Percentiles rank a stretch among this genome's conserved stretches.
phyloP scores from a whole-genome alignment of 35 echinoderm and acorn worm genomes.

The Apostichopus japonicus region DNA sequence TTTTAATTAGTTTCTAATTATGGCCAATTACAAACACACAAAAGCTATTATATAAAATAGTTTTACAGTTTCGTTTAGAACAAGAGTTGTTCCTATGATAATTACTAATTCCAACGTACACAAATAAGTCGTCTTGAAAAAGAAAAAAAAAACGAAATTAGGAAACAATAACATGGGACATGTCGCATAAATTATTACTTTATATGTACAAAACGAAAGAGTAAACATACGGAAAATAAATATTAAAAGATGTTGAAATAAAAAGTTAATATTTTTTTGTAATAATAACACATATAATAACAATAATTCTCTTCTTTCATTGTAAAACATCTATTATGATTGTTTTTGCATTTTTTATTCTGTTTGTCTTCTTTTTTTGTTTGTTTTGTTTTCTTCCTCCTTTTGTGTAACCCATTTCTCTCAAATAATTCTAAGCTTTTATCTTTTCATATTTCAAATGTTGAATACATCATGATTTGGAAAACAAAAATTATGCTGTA shows the following conservation, averaged over 20 bases:
- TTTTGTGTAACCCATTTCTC: neutral
- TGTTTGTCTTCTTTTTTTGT: neutral
- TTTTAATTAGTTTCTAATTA: neutral
- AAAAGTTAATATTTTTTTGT: neutral
- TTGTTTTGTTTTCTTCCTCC: neutral
- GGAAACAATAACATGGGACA: neutral
- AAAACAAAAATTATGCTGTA: neutral
- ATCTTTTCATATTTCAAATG: slow-evolving; percentile 29
- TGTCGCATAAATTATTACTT: slow-evolving; percentile 32
- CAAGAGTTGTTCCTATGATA: neutral
- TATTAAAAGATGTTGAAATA: slow-evolving; percentile 27
- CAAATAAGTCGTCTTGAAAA: neutral
- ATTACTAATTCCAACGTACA: slow-evolving; percentile 8
- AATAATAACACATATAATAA: slow-evolving; percentile 3
- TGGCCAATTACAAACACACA: slow-evolving; percentile 3
- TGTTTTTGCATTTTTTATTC: neutral
- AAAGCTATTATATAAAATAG: slow-evolving; percentile 42
- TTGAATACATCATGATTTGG: slow-evolving; percentile 45
- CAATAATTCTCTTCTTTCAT: neutral
- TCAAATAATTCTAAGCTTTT: neutral
- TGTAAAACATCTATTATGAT: neutral
- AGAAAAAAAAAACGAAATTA: neutral
- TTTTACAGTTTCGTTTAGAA: neutral
- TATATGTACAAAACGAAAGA: slow-evolving; percentile 36
- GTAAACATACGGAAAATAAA: slow-evolving; percentile 36